Base-by-base conservation (phyloP, 53 echinoderm and acorn worm species). In the Patiria pectinifera region DNA sequence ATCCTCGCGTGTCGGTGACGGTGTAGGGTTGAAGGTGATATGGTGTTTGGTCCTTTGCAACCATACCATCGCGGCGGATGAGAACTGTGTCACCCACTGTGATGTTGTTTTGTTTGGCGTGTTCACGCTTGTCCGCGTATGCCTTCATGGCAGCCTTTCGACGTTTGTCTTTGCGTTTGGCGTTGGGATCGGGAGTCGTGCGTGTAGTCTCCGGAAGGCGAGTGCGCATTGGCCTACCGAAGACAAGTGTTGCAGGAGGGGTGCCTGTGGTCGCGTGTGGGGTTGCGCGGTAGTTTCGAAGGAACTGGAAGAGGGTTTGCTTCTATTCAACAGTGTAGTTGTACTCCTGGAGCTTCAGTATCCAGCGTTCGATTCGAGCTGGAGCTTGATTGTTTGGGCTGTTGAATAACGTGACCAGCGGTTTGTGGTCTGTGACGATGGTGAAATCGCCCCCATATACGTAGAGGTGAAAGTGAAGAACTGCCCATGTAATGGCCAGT, bases 231-330 rank as follows among this genome's bases (percentile, higher is more conserved):
- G 82, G 74, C 48, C 92, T 48, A 21, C 61, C 78, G 63, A 89
- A 89, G 62, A 77, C 62, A 61, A 78, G 62, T 45, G 82, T 91
- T 66, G 91, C 91, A 82, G 91, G 91, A 47, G 69, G 46, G 45
- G 70, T 66, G 4, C 92, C 92, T 62, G 96, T 96, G 15, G 94
- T 94, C 4, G 92, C 49, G 77, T 96, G 94, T 0, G 93, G 94
- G 18, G 94, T 96, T 3, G 94, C 96, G 5, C 93, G 78, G 62
- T 94, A 96, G 69, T 94, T 94, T 47, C 93, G 83, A 15, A 94
- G 83, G 76, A 94, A 96, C 71, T 87, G 79, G 85, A 91, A 91
- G 11, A 94, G 61, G 12, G 80, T 85, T 72, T 96, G 94, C 48
- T 96, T 94, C n/a, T n/a, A n/a, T n/a, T n/a, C n/a, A n/a, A n/a